Conservation (phyloP, 2,888 invertebrate genomes). For the Netelia fuscicornis region DNA sequence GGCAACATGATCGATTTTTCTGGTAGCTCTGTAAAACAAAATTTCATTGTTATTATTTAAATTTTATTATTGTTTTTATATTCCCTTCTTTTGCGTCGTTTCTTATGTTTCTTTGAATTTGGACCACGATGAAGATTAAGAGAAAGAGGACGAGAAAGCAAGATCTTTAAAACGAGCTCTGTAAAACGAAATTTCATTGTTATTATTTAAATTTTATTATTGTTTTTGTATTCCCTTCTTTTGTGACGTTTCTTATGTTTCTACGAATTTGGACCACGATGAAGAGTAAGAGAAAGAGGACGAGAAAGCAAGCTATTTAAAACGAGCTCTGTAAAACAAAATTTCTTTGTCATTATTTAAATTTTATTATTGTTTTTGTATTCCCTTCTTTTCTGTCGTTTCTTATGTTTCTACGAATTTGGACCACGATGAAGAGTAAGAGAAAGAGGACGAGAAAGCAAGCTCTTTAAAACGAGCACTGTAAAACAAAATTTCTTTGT, state of each 20-base stretch:
- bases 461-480: conserved; percentile 86
- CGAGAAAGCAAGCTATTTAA: too few relatives aligned
- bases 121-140: not conserved
- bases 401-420: not conserved
- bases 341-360: not conserved
- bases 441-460: too few relatives aligned
- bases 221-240: not conserved
- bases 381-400: not conserved
- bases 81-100: not conserved
- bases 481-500: conserved; percentile 79
- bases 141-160: too few relatives aligned
- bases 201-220: not conserved
- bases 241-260: not conserved
- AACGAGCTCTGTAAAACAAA: conserved; percentile 87
- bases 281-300: not conserved
- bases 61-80: not conserved
- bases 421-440: not conserved
- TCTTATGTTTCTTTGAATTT: not conserved
- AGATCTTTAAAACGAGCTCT: conserved; percentile 86
- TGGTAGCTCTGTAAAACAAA: conserved; percentile 89
- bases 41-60: not conserved
- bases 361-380: not conserved
- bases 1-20: conserved; percentile 96
- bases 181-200: conserved; percentile 79
- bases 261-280: not conserved